Evolutionary conservation across 2,888 invertebrate genomes (phyloP).

Genomic region (Phrixothrix hirtus): DNA sequence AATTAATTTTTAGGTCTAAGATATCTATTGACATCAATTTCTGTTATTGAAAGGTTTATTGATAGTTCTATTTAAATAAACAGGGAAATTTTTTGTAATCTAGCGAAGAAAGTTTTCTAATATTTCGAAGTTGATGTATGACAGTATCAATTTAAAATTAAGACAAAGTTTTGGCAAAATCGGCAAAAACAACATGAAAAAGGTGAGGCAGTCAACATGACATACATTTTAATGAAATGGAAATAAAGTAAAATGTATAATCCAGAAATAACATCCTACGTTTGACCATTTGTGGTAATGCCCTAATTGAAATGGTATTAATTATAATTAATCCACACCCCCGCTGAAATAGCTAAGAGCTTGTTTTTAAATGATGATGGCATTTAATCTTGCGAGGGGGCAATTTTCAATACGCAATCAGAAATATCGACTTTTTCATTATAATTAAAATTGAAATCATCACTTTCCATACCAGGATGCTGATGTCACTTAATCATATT

Average conservation of each 20-base stretch:
- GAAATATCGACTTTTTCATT: conserved; percentile 15
- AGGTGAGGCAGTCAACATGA: conserved; percentile 19
- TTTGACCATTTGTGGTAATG: conserved; percentile 14
- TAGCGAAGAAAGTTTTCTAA: no score
- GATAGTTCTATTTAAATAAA: not conserved
- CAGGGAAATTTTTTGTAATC: no score
- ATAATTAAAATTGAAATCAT: conserved; percentile 32
- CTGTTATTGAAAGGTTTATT: not conserved
- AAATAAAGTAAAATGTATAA: conserved; percentile 25
- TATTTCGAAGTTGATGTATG: not conserved
- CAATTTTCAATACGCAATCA: conserved; percentile 10
- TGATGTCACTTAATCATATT: conserved; percentile 35
- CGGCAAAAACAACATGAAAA: conserved; percentile 7
- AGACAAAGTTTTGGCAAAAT: conserved; percentile 10
- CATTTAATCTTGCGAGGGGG: conserved; percentile 1
- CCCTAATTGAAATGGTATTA: conserved; percentile 24
- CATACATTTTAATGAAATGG: conserved; percentile 24
- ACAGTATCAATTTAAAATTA: conserved; percentile 3
- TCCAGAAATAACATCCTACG: conserved; percentile 28
- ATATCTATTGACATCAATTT: no score
- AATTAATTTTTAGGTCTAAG: no score
- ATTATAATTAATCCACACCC: conserved; percentile 27
- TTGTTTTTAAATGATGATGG: conserved; percentile 14
- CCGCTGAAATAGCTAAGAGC: conserved; percentile 4
- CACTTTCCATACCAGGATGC: conserved; percentile 33